These are phyloP conservation scores for Caenorhabditis japonica DNA, from an alignment of 2,888 invertebrate genomes.

Conservation along the genomic window DNA sequence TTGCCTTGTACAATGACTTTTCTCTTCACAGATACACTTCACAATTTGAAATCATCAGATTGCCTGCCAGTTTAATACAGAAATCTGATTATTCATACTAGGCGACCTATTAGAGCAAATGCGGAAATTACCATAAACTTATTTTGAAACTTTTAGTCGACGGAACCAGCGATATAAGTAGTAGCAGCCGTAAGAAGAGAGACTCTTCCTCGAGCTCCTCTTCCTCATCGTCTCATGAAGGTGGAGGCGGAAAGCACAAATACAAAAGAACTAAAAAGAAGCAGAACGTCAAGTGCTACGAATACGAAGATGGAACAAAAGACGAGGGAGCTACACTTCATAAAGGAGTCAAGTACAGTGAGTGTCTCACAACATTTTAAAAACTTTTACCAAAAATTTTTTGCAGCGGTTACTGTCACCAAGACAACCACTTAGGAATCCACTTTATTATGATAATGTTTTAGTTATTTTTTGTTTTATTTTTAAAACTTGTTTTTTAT, in stretches of 20 bases:
- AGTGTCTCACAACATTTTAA: background rate
- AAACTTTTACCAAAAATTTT: background rate
- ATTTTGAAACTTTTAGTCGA: slow-evolving; percentile 14
- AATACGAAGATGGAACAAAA: slow-evolving; percentile 43
- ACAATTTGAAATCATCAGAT: too few relatives aligned
- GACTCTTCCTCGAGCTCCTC: background rate
- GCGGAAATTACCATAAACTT: too few relatives aligned
- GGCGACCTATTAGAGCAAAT: too few relatives aligned
- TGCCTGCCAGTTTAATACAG: too few relatives aligned
- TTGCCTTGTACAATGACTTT: too few relatives aligned
- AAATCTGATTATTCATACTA: too few relatives aligned
- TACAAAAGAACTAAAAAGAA: slow-evolving; percentile 37
- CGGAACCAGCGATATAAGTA: slow-evolving; percentile 15
- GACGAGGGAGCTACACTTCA: slow-evolving; percentile 34
- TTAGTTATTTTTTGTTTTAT: too few relatives aligned
- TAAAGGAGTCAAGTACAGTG: slow-evolving; percentile 36
- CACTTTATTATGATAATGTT: too few relatives aligned
- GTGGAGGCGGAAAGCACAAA: background rate
- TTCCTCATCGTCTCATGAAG: background rate
- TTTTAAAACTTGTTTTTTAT: too few relatives aligned
- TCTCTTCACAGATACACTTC: too few relatives aligned
- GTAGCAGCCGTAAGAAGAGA: slow-evolving; percentile 5
- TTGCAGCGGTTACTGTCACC: too few relatives aligned
- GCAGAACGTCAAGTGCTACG: slow-evolving; percentile 34
- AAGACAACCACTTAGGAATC: too few relatives aligned